Conservation (phyloP, 1,140 invertebrate species). For the Temnothorax nylanderi region DNA sequence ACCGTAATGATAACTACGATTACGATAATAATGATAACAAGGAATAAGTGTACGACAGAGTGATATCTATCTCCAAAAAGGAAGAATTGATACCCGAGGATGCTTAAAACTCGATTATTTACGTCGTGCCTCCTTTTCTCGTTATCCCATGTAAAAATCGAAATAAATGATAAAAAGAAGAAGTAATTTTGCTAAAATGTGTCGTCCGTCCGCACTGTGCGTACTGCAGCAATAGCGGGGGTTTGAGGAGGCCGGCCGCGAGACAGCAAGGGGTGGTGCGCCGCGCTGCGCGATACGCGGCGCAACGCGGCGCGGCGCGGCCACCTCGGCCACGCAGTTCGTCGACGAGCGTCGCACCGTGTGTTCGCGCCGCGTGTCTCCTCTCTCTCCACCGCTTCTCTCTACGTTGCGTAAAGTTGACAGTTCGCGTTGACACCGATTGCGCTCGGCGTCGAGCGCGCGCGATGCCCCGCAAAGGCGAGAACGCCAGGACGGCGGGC, state of each 20-base stretch:
- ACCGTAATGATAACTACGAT: background rate
- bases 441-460: background rate
- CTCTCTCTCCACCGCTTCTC: background rate
- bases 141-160: too few species aligned
- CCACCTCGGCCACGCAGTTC: constrained; percentile 69
- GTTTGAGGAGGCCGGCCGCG: background rate
- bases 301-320: background rate
- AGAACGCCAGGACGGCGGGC: constrained; percentile 18
- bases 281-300: constrained; percentile 18
- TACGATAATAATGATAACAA: background rate
- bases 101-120: background rate
- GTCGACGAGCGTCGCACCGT: constrained; percentile 71
- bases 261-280: constrained; percentile 19
- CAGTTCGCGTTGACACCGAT: constrained; percentile 45
- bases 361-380: constrained; percentile 15
- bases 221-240: background rate
- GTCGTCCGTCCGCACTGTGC: background rate
- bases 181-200: background rate
- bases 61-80: background rate
- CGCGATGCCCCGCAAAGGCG: constrained; percentile 51
- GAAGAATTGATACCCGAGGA: background rate
- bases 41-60: background rate
- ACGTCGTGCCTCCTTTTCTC: background rate
- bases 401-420: background rate
- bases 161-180: background rate